phyloP scores from a whole-genome alignment of 2,888 invertebrate genomes.

The Drosophila suboccidentalis region DNA sequence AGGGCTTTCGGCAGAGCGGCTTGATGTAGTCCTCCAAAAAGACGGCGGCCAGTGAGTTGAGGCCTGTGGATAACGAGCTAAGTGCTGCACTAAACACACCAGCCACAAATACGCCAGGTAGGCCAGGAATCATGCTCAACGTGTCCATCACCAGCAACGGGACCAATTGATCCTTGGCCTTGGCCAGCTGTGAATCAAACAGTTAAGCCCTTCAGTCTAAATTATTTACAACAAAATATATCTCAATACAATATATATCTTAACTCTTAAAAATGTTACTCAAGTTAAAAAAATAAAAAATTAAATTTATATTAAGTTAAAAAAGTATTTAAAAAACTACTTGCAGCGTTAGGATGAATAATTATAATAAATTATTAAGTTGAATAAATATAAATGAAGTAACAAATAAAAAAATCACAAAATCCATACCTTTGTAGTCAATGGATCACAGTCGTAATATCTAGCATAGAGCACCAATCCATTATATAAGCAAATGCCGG shows the following conservation, averaged over 20 bases:
- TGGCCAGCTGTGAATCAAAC: conserved; percentile 87
- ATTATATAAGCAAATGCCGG: conserved; percentile 89
- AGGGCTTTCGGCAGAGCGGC: conserved; percentile 87
- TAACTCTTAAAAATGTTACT: no score
- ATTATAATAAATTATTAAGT: no score
- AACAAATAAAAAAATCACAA: background rate
- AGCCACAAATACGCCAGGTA: conserved; percentile 95
- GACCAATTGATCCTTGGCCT: conserved; percentile 92
- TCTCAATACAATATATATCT: no score
- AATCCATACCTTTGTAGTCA: conserved; percentile 89
- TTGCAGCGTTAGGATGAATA: no score
- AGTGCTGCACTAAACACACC: conserved; percentile 96
- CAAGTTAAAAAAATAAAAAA: no score
- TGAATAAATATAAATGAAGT: no score
- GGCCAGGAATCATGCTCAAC: conserved; percentile 90
- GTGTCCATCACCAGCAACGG: conserved; percentile 95
- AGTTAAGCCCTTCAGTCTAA: no score
- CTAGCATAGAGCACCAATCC: conserved; percentile 91
- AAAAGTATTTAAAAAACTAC: no score
- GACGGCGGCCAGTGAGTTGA: conserved; percentile 93
- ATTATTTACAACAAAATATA: no score
- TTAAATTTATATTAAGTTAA: no score
- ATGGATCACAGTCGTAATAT: conserved; percentile 91
- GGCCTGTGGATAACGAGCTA: conserved; percentile 92
- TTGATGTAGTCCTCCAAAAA: conserved; percentile 92